Conservation (phyloP, 92 coral and sea anemone genomes). For the Epizoanthus scotinus region DNA sequence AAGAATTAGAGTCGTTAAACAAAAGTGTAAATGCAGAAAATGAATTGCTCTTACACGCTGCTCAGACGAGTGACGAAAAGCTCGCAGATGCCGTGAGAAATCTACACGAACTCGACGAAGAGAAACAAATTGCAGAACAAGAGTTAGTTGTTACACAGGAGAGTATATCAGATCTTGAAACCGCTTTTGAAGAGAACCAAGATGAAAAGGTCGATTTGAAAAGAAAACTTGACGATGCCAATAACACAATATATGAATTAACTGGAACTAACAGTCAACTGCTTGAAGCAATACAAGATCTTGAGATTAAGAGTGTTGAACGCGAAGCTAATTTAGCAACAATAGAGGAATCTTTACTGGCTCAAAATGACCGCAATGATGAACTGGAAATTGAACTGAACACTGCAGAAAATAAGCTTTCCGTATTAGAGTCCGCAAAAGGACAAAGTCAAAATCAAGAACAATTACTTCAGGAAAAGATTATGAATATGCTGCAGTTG, state of each 20-base stretch:
- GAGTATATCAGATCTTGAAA: conserved; percentile 67
- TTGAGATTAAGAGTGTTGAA: conserved; percentile 50
- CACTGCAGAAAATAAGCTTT: conserved; percentile 51
- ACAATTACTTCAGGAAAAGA: conserved; percentile 65
- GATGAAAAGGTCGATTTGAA: conserved; percentile 50
- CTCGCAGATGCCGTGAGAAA: conserved; percentile 57
- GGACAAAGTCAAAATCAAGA: conserved; percentile 66
- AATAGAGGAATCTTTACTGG: conserved; percentile 41
- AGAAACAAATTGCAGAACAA: conserved; percentile 46
- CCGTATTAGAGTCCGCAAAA: conserved; percentile 61
- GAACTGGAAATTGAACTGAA: conserved; percentile 56
- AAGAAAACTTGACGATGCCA: conserved; percentile 55
- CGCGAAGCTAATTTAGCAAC: conserved; percentile 47
- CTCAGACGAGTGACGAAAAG: conserved; percentile 46
- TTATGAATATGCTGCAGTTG: conserved; percentile 57
- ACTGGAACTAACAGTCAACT: conserved; percentile 49
- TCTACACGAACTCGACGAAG: conserved; percentile 43
- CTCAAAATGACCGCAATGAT: conserved; percentile 51
- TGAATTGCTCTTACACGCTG: conserved; percentile 39
- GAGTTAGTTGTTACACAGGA: conserved; percentile 63
- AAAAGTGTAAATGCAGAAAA: conserved; percentile 51
- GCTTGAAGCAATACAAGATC: conserved; percentile 39
- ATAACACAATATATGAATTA: conserved; percentile 51
- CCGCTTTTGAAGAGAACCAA: conserved; percentile 67
- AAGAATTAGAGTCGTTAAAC: conserved; percentile 48